Percentiles rank a stretch among this genome's conserved stretches.
Evolutionary conservation across 2,797 vertebrate species (phyloP).

Genomic region (Strix occidentalis): DNA sequence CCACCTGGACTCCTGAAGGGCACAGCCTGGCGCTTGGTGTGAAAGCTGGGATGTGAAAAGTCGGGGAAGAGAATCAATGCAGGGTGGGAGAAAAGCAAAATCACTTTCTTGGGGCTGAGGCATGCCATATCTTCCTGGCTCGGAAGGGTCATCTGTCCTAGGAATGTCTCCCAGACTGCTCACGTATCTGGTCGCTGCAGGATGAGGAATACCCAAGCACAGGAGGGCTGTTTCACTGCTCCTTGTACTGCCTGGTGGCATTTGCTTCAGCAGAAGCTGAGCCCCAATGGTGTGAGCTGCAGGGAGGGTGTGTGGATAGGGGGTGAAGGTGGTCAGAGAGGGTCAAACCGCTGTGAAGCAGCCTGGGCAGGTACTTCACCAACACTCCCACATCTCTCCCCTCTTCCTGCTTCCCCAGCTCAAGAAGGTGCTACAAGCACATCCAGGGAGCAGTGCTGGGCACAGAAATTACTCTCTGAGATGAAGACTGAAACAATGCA

Average conservation of each 20-base stretch:
- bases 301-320: not conserved
- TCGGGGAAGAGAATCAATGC: rapidly evolving
- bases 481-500: not conserved
- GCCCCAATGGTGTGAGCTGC: not conserved
- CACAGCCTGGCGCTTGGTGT: not conserved
- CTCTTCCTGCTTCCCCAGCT: not conserved
- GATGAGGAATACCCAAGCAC: rapidly evolving
- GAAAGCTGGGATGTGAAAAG: not conserved
- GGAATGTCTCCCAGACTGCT: not conserved
- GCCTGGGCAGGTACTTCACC: rapidly evolving
- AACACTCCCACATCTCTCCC: not conserved
- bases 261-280: not conserved
- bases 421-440: not conserved
- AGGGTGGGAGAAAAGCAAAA: not conserved
- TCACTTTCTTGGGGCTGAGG: not conserved
- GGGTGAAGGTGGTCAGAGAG: not conserved
- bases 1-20: constrained; percentile 19
- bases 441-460: not conserved
- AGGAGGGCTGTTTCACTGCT: not conserved
- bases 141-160: not conserved
- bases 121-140: not conserved
- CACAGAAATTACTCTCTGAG: not conserved
- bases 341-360: not conserved
- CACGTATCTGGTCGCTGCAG: rapidly evolving
- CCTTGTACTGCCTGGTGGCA: not conserved